Conservation (phyloP, 2,797 vertebrate species). For the Gymnothorax javanicus region DNA sequence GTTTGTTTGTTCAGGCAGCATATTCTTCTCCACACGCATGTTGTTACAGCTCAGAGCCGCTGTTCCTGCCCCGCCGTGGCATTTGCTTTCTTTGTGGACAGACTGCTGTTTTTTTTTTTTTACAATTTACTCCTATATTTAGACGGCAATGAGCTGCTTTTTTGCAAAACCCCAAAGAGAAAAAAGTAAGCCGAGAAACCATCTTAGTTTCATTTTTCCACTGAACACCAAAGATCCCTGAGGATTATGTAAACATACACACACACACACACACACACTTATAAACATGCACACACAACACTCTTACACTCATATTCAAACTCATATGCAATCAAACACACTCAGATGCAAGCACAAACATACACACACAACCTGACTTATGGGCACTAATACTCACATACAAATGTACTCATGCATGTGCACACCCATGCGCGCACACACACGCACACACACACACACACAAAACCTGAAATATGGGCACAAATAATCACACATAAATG, state of each 20-base stretch:
- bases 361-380: neutral
- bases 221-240: slow-evolving; percentile 43
- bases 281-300: slow-evolving; percentile 31
- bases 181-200: neutral
- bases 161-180: slow-evolving; percentile 33
- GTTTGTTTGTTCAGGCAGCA: slow-evolving; percentile 59
- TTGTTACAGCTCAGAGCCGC: slow-evolving; percentile 63
- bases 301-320: neutral
- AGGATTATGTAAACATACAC: slow-evolving; percentile 49
- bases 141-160: slow-evolving; percentile 64
- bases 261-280: slow-evolving; percentile 56
- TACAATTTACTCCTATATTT: slow-evolving; percentile 73
- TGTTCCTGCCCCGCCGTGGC: slow-evolving; percentile 63
- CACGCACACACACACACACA: neutral
- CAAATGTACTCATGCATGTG: neutral
- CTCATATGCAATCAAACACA: neutral
- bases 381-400: neutral
- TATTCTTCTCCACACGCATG: slow-evolving; percentile 63
- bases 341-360: neutral
- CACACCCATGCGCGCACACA: neutral
- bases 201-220: slow-evolving; percentile 58
- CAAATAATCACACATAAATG: slow-evolving; percentile 17
- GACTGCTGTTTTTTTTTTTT: slow-evolving; percentile 59
- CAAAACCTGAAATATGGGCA: neutral
- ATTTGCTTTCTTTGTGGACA: slow-evolving; percentile 66